Base-by-base conservation (phyloP, 2,888 invertebrate genomes). In the Autographa gamma region DNA sequence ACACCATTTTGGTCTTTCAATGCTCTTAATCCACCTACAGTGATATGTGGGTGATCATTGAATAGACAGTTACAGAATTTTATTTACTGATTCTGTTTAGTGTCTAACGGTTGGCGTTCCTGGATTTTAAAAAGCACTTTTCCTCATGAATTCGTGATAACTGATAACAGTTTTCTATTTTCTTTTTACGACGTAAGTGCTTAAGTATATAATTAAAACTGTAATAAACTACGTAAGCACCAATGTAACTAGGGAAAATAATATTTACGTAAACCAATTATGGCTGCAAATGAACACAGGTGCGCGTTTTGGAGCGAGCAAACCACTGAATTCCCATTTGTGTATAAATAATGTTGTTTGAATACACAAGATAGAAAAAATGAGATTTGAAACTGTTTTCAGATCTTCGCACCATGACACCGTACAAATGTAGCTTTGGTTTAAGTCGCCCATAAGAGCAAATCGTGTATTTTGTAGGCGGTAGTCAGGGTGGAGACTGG, bases 201-300 rank as follows among this genome's bases (percentile, higher is more conserved):
- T 43, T 16, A 6, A 14, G 43, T 14, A n/a, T n/a, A 43, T 3
- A 16, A 48, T n/a, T 16, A n/a, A n/a, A 48, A n/a, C 7, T 38
- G 11, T 11, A 48, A 48, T 8, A n/a, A 14, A 48, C 48, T 16
- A 48, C 48, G 48, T 48, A n/a, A 48, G n/a, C 48, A 38, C 2
- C 9, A 48, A 48, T 48, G 48, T 48, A 48, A 43, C 43, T 48
- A 48, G n/a, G n/a, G n/a, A 48, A 48, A n/a, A 48, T 48, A 48
- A n/a, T 48, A 48, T 48, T 48, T n/a, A 48, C 48, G n/a, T 48
- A n/a, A n/a, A 48, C 48, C 48, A n/a, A 48, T 48, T n/a, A 48
- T 7, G 7, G 48, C 7, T 48, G n/a, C 48, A 48, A 48, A n/a
- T 48, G n/a, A 48, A 6, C 5, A 0, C 48, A 48, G 48, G 48